These are phyloP conservation scores for Drosophila miranda DNA, from an alignment of 1,140 invertebrate species.

Conservation along the genomic window DNA sequence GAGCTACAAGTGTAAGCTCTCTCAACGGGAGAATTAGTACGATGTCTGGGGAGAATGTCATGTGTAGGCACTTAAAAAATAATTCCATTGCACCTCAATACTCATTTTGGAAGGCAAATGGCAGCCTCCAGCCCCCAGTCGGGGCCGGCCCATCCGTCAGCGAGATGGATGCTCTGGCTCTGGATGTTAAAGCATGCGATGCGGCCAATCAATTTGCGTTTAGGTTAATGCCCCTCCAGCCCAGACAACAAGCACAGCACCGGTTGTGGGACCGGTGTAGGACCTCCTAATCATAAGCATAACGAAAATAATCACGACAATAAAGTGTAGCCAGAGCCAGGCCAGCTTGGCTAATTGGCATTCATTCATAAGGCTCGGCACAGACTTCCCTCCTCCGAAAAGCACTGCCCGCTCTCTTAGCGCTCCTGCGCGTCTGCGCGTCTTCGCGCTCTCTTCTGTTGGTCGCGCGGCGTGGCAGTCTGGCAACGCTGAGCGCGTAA, in stretches of 20 bases:
- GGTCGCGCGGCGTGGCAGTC: not conserved
- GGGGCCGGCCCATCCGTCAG: conserved; percentile 15
- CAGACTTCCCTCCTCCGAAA: conserved; percentile 25
- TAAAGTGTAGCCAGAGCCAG: conserved; percentile 34
- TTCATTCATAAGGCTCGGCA: conserved; percentile 61
- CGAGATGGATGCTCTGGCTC: not conserved
- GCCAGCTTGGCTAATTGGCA: conserved; percentile 54
- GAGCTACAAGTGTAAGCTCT: conserved; percentile 12
- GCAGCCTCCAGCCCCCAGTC: not conserved
- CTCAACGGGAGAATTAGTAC: conserved; percentile 10
- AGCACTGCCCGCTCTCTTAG: not conserved
- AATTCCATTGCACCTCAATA: not conserved
- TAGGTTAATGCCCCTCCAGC: conserved; percentile 18
- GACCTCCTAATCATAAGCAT: conserved; percentile 30
- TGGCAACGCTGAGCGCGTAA: not conserved
- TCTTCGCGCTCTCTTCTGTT: not conserved
- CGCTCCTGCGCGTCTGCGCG: conserved; percentile 21
- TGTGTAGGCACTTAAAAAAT: conserved; percentile 12
- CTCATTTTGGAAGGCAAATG: no score
- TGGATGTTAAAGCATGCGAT: conserved; percentile 37
- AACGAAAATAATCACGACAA: conserved; percentile 51
- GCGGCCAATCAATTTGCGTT: conserved; percentile 51
- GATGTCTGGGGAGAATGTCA: not conserved
- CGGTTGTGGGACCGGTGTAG: conserved; percentile 12
- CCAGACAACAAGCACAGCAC: conserved; percentile 20